These are phyloP conservation scores for Cephus spinipes DNA, from an alignment of 2,888 invertebrate species.

Conservation along the genomic window DNA sequence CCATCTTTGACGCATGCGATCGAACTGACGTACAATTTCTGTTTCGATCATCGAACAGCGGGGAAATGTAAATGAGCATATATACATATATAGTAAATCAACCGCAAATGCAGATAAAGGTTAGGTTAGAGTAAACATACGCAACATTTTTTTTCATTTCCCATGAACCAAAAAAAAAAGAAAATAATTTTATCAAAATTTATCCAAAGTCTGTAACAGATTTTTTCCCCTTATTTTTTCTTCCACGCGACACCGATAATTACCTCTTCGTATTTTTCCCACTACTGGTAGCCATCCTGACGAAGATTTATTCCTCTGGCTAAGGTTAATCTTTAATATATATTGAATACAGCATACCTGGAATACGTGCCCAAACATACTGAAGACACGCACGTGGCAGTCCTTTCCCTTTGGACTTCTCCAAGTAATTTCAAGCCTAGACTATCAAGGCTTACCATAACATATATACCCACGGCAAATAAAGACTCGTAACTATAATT, in stretches of 20 bases:
- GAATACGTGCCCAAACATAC: not conserved
- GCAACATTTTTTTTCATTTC: not conserved
- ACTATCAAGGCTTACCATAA: not conserved
- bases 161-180: not conserved
- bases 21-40: conserved; percentile 3
- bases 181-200: not conserved
- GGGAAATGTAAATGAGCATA: conserved; percentile 5
- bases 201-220: not conserved
- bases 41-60: conserved; percentile 12
- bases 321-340: not conserved
- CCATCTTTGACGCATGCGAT: too few species aligned
- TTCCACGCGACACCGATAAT: not conserved
- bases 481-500: not conserved
- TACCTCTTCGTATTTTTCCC: not conserved
- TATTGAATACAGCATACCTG: not conserved
- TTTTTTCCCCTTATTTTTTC: not conserved
- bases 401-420: not conserved
- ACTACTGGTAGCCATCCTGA: not conserved
- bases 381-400: not conserved
- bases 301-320: not conserved
- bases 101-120: not conserved
- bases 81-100: conserved; percentile 8
- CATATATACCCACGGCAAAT: not conserved
- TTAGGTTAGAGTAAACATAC: not conserved
- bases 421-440: not conserved